phyloP scores from a whole-genome alignment of 2,888 invertebrate species.

The Ophraella communa region DNA sequence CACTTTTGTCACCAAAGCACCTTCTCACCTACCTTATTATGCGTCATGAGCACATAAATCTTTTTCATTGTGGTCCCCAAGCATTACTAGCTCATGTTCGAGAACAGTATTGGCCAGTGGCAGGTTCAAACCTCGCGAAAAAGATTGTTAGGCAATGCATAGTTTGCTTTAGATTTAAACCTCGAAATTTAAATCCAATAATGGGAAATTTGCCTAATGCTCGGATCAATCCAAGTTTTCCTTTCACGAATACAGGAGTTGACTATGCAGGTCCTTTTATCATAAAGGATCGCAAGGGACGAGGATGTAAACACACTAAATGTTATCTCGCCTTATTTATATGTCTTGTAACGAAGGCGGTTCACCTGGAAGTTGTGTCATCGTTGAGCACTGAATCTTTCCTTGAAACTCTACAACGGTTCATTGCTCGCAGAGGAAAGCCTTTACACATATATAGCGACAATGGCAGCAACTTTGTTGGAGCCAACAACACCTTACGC shows the following conservation, averaged over 20 bases:
- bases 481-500: neutral
- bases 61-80: neutral
- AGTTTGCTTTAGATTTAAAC: no score
- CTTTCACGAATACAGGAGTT: neutral
- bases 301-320: no score
- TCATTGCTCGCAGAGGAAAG: slow-evolving; percentile 26
- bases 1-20: neutral
- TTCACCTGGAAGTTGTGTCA: no score
- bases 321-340: no score
- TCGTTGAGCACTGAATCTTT: no score
- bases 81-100: neutral
- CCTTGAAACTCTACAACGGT: no score
- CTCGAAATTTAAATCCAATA: no score
- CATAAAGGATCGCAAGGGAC: no score
- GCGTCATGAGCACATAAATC: neutral
- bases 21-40: neutral
- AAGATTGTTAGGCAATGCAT: neutral
- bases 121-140: neutral
- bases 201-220: neutral
- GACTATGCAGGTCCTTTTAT: neutral
- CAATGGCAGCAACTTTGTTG: neutral
- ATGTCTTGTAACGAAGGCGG: no score
- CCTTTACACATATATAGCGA: neutral
- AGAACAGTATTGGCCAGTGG: neutral
- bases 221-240: neutral